Percentiles rank a stretch among this genome's conserved stretches.
phyloP scores from a whole-genome alignment of 37 sponge, comb jelly and placozoan genomes.

The Bolinopsis microptera region DNA sequence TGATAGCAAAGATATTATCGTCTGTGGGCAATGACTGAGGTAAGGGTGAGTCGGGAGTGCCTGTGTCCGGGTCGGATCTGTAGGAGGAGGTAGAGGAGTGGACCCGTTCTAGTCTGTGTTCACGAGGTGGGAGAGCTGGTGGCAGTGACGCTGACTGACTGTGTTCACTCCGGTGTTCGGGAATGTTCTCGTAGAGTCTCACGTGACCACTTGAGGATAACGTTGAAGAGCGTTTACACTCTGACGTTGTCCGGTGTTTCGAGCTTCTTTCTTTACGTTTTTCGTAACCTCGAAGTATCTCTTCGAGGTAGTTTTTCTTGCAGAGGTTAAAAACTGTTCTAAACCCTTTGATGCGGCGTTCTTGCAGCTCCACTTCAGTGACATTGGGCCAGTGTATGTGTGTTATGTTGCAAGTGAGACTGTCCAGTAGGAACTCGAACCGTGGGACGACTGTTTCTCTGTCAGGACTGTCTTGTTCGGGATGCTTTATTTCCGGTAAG shows the following conservation, averaged over 20 bases:
- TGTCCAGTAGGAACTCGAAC: constrained; percentile 23
- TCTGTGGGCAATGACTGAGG: not conserved
- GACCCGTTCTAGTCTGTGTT: not conserved
- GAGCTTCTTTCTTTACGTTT: not conserved
- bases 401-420: not conserved
- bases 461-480: not conserved
- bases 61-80: not conserved
- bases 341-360: constrained; percentile 12
- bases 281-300: not conserved
- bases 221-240: not conserved
- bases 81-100: not conserved
- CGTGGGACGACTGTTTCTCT: not conserved
- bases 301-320: not conserved
- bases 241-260: not conserved
- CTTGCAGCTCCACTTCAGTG: not conserved
- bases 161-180: not conserved
- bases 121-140: not conserved
- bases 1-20: not conserved
- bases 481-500: not conserved
- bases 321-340: constrained; percentile 47
- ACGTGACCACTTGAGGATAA: not conserved
- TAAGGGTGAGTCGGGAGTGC: not conserved
- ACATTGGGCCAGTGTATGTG: not conserved
- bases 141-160: too few species aligned
- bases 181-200: not conserved